Base-by-base conservation (phyloP, 2,888 invertebrate genomes). In the Cataglyphis livida region DNA sequence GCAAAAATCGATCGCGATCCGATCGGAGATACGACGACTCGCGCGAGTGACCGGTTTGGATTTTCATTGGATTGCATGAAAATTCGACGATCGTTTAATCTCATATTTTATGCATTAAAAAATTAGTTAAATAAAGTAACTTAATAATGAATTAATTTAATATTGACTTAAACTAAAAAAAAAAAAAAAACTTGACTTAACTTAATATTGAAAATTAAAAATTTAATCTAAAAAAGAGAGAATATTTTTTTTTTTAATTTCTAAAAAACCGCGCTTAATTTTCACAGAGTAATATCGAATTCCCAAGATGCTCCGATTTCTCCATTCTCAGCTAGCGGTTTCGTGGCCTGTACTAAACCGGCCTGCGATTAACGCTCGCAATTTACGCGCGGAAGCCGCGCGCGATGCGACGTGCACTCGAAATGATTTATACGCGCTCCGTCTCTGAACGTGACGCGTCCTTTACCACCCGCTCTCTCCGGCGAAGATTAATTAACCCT, bases 401-500 rank as follows among this genome's bases (percentile, higher is more conserved):
- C 18, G n/a, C 75, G 85, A 88, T 86, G 88, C 87, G 85, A 81
- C 85, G 82, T 81, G 83, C 70, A 59, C 70, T 78, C 83, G 73
- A 70, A 64, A 83, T 85, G 85, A 85, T 85, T 85, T 85, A 83
- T 74, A 64, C 62, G 83, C 62, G 66, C 15, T 38, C 76, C 66
- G 82, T 70, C 32, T 62, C 32, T 9, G 79, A 85, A 88, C 88
- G 88, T 88, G 88, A 85, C 87, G 82, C 81, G 82, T 88, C 64
- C 83, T 88, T 88, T 73, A 83, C 78, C 88, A 73, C 85, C 83
- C 85, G 76, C 78, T 83, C 82, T 83, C 82, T 71, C 85, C 41
- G 57, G 83, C 70, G 70, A 62, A 61, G 81, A 71, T 88, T 88
- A 88, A 88, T 88, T 88, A 88, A 88, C 82, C 83, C 78, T 48